phyloP scores from a whole-genome alignment of 2,113 vertebrate species.

The Pedetes capensis region DNA sequence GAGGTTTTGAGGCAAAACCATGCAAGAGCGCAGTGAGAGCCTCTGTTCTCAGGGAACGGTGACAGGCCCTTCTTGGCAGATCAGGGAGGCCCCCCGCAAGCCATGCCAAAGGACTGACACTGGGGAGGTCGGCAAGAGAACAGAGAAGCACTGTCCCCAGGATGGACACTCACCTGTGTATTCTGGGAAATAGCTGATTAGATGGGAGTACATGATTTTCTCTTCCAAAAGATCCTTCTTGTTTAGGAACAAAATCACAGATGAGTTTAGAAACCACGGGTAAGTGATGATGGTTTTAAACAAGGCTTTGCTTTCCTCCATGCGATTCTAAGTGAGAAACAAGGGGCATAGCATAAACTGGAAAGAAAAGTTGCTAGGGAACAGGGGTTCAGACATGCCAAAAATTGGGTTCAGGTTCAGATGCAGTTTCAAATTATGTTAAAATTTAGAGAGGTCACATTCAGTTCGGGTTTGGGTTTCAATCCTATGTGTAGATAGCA shows the following conservation, averaged over 20 bases:
- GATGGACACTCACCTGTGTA: conserved; percentile 82
- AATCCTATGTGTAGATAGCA: too few species aligned
- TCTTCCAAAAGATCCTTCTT: conserved; percentile 92
- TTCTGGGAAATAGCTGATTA: conserved; percentile 89
- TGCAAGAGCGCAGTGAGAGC: not conserved
- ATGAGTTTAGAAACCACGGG: conserved; percentile 89
- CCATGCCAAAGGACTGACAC: not conserved
- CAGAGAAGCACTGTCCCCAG: not conserved
- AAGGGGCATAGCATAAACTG: not conserved
- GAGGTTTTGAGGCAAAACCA: not conserved
- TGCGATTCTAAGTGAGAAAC: conserved; percentile 86
- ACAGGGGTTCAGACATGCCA: too few species aligned
- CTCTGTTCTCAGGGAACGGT: not conserved
- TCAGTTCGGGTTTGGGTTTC: too few species aligned
- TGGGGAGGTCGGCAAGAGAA: rapidly evolving
- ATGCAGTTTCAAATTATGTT: too few species aligned
- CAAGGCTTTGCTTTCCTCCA: conserved; percentile 91
- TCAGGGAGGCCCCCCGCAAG: too few species aligned
- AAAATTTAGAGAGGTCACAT: too few species aligned
- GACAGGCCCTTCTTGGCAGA: not conserved
- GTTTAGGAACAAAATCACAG: conserved; percentile 93
- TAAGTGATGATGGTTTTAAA: conserved; percentile 90
- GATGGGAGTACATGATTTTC: conserved; percentile 89
- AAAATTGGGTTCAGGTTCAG: too few species aligned
- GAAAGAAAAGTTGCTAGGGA: too few species aligned